Evolutionary conservation across 2,797 vertebrate species (phyloP).

Genomic region (Rhadinocentrus ornatus): DNA sequence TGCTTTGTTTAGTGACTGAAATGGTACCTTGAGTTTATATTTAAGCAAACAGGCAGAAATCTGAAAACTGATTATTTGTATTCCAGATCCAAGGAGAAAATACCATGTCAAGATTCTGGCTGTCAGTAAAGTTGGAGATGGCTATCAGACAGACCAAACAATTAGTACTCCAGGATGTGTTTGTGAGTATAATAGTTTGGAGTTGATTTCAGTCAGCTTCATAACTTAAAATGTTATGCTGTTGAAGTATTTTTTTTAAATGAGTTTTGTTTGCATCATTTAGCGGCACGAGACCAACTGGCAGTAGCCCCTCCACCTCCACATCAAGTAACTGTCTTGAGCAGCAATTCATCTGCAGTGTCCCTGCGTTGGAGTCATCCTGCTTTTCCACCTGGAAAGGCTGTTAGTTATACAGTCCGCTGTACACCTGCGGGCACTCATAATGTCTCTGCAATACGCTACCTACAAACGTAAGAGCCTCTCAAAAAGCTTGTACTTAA

Average conservation of each 20-base stretch:
- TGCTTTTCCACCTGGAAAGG: conserved; percentile 88
- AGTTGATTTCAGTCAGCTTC: not conserved
- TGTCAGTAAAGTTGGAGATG: conserved; percentile 89
- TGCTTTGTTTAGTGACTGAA: not conserved
- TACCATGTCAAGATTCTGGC: conserved; percentile 95
- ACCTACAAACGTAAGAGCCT: conserved; percentile 90
- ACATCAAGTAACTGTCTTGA: conserved; percentile 89
- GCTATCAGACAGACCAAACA: conserved; percentile 95
- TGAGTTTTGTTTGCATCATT: conserved; percentile 27
- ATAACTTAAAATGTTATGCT: not conserved
- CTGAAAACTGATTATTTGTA: not conserved
- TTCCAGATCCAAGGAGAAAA: conserved; percentile 92
- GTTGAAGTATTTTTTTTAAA: not conserved
- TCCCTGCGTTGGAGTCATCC: conserved; percentile 91
- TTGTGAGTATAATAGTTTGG: conserved; percentile 84
- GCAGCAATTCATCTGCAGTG: conserved; percentile 88
- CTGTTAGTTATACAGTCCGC: conserved; percentile 92
- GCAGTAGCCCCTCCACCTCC: conserved; percentile 90
- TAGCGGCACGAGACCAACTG: conserved; percentile 91
- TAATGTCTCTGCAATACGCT: conserved; percentile 90
- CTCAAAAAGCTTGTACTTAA: not conserved
- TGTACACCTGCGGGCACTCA: conserved; percentile 92
- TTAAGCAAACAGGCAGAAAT: not conserved
- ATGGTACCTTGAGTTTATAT: not conserved
- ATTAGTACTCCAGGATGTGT: conserved; percentile 94